Evolutionary conservation across 1,140 invertebrate species (phyloP).

Genomic region (Panagrolaimus sp.): DNA sequence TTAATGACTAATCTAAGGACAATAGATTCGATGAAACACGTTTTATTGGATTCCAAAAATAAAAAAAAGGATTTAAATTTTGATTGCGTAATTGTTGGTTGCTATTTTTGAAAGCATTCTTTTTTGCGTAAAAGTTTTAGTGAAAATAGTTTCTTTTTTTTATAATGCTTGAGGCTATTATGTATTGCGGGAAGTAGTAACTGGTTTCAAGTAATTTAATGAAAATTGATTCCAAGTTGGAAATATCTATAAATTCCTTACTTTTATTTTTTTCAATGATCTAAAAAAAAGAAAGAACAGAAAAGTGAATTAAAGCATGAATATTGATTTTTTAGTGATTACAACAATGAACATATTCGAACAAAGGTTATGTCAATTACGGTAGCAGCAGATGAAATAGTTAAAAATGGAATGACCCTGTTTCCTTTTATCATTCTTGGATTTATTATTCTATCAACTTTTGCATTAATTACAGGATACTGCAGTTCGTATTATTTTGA

Average conservation of each 20-base stretch:
- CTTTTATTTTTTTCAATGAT: too few relatives aligned
- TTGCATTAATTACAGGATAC: slow-evolving; percentile 44
- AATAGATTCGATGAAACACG: too few relatives aligned
- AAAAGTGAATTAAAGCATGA: slow-evolving; percentile 6
- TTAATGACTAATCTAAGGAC: too few relatives aligned
- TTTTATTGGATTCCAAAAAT: too few relatives aligned
- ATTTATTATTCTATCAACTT: slow-evolving; percentile 46
- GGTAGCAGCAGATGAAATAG: slow-evolving; percentile 43
- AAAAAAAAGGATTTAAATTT: too few relatives aligned
- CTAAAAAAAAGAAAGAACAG: background rate
- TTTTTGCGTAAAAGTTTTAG: background rate
- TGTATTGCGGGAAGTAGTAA: background rate
- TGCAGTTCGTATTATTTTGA: slow-evolving; percentile 38
- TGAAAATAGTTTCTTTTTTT: slow-evolving; percentile 9
- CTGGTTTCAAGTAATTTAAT: too few relatives aligned
- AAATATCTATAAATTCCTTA: too few relatives aligned
- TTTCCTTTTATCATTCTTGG: slow-evolving; percentile 50
- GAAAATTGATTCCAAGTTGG: too few relatives aligned
- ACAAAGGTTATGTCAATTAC: slow-evolving; percentile 26
- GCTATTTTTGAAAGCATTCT: background rate
- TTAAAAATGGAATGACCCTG: slow-evolving; percentile 45
- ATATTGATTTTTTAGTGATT: slow-evolving; percentile 24
- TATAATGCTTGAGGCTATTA: background rate
- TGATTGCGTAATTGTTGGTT: too few relatives aligned
- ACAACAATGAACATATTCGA: slow-evolving; percentile 25